Conservation (phyloP, 1,140 invertebrate species). For the Danaus plexippus region DNA sequence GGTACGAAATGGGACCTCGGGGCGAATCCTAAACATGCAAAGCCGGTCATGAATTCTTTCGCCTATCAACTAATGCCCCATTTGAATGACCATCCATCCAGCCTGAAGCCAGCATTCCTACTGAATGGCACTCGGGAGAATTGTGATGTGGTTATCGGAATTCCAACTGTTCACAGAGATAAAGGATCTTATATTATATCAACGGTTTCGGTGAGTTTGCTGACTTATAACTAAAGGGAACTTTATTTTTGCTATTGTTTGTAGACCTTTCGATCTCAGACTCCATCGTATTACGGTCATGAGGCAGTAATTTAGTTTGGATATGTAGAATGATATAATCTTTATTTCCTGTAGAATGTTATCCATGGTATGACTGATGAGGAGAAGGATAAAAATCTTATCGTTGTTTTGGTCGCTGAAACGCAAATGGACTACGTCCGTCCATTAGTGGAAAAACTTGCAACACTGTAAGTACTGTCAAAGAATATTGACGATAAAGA, state of each 20-base stretch:
- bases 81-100: slow-evolving; percentile 83
- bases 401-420: slow-evolving; percentile 94
- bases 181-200: slow-evolving; percentile 91
- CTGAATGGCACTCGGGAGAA: slow-evolving; percentile 82
- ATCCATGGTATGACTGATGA: slow-evolving; percentile 83
- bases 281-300: too few relatives aligned
- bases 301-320: too few relatives aligned
- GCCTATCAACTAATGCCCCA: slow-evolving; percentile 89
- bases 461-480: slow-evolving; percentile 76
- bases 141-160: slow-evolving; percentile 85
- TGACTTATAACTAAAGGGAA: neutral
- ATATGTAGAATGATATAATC: too few relatives aligned
- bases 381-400: slow-evolving; percentile 86
- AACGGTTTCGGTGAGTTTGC: slow-evolving; percentile 74
- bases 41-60: slow-evolving; percentile 29
- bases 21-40: slow-evolving; percentile 22
- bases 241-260: too few relatives aligned
- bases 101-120: slow-evolving; percentile 84
- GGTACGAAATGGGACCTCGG: slow-evolving; percentile 26
- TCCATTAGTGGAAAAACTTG: slow-evolving; percentile 81
- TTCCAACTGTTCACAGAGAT: slow-evolving; percentile 91
- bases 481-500: too few relatives aligned
- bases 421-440: slow-evolving; percentile 81
- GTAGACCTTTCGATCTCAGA: too few relatives aligned
- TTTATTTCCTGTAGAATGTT: slow-evolving; percentile 77